A percentile compares a stretch with the other conserved stretches of the same genome.
phyloP scores from a whole-genome alignment of 1,140 invertebrate species.

The Meloidogyne hapla region DNA sequence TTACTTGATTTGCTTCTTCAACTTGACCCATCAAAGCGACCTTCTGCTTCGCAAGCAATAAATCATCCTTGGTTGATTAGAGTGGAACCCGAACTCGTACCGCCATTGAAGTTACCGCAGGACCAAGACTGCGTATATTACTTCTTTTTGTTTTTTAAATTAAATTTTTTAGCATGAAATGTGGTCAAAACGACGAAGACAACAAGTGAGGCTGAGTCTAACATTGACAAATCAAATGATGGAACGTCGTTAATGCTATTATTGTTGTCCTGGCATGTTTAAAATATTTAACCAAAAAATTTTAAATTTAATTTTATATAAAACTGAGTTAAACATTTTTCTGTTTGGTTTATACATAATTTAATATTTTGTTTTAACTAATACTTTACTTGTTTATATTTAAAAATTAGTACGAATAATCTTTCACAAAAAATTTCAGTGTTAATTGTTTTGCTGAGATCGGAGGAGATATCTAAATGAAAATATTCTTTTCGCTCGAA shows the following conservation, averaged over 20 bases:
- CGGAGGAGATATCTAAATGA: background rate
- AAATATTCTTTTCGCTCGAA: background rate
- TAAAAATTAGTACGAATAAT: background rate
- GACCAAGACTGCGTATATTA: conserved; percentile 83
- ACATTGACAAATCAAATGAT: background rate
- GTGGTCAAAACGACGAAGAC: conserved; percentile 78
- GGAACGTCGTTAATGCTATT: background rate
- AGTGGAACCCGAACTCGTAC: conserved; percentile 77
- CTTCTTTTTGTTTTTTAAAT: background rate
- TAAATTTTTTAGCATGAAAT: conserved; percentile 75
- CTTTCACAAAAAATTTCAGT: background rate
- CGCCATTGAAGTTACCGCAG: conserved; percentile 74
- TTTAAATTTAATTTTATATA: too few species aligned
- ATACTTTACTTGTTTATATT: background rate
- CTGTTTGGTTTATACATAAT: too few species aligned
- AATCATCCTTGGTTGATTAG: conserved; percentile 89
- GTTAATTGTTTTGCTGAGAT: background rate
- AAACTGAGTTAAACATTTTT: too few species aligned
- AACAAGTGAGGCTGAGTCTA: conserved; percentile 17
- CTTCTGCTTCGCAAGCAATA: conserved; percentile 89
- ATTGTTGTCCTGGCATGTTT: background rate
- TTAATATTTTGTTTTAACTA: too few species aligned
- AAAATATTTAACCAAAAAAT: too few species aligned
- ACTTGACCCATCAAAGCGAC: conserved; percentile 86
- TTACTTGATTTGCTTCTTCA: conserved; percentile 93